These are phyloP conservation scores for Orbicella faveolata DNA, from an alignment of 64 coral and sea anemone genomes.

Conservation along the genomic window DNA sequence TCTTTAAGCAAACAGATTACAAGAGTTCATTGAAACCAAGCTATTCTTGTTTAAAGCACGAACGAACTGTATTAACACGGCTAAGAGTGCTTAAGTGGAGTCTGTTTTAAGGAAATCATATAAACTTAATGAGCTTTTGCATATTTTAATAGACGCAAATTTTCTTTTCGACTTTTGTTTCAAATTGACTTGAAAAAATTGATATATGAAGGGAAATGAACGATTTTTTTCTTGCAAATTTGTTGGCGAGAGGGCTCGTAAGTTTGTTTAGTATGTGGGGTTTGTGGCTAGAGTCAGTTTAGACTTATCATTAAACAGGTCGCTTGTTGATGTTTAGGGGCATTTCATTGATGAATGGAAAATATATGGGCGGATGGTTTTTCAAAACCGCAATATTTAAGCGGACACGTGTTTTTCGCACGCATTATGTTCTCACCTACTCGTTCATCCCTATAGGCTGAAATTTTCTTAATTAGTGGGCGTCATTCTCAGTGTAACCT, in stretches of 20 bases:
- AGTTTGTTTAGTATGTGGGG: conserved; percentile 54
- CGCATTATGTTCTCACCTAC: conserved; percentile 42
- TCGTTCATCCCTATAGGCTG: conserved; percentile 33
- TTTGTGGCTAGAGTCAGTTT: conserved; percentile 52
- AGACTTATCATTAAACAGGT: conserved; percentile 77
- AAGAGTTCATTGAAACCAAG: not conserved
- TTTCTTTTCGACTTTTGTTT: conserved; percentile 21
- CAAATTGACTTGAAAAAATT: conserved; percentile 18
- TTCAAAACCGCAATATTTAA: conserved; percentile 62
- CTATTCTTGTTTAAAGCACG: conserved; percentile 18
- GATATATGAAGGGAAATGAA: not conserved
- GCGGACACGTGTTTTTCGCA: conserved; percentile 60
- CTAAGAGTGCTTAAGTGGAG: conserved; percentile 50
- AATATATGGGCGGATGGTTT: conserved; percentile 54
- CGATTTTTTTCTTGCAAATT: conserved; percentile 13
- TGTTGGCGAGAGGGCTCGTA: not conserved
- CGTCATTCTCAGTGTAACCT: conserved; percentile 10
- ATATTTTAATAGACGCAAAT: conserved; percentile 68
- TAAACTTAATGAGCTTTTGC: conserved; percentile 84
- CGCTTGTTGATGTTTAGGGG: conserved; percentile 66
- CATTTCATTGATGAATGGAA: conserved; percentile 66
- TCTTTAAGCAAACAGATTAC: not conserved
- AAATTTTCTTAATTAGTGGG: conserved; percentile 50
- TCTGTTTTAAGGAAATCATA: conserved; percentile 68
- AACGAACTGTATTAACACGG: conserved; percentile 24